These are phyloP conservation scores for Acrobasis consociella DNA, from an alignment of 2,888 invertebrate species.

Conservation along the genomic window DNA sequence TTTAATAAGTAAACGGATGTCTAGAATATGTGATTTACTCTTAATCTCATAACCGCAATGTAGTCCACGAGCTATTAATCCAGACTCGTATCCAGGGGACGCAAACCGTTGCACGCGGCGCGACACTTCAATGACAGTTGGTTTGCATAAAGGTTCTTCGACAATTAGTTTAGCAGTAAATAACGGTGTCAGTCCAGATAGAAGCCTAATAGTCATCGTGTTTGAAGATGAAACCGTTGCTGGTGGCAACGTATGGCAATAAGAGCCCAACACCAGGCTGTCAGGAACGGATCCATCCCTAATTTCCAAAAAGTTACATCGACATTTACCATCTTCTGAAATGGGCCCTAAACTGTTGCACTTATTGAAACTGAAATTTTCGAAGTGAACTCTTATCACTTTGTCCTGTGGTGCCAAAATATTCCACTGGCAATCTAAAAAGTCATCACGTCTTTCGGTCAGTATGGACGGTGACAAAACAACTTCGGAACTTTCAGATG, in stretches of 20 bases:
- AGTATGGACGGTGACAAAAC: not conserved
- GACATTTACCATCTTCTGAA: constrained; percentile 75
- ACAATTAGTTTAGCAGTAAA: constrained; percentile 70
- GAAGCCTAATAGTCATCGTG: not conserved
- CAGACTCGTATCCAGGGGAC: constrained; percentile 60
- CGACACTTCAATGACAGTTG: constrained; percentile 32
- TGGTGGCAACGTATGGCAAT: constrained; percentile 56
- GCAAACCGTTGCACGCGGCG: constrained; percentile 43
- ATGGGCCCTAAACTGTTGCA: constrained; percentile 63
- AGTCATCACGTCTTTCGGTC: constrained; percentile 77
- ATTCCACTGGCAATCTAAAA: constrained; percentile 90
- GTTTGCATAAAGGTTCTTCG: constrained; percentile 62
- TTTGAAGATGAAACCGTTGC: not conserved
- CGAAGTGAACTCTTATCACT: constrained; percentile 83
- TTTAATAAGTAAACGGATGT: not conserved
- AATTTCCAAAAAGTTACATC: constrained; percentile 88
- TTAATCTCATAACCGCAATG: constrained; percentile 61
- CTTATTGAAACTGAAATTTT: constrained; percentile 28
- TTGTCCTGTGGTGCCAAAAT: constrained; percentile 83
- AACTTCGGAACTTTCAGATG: constrained; percentile 38
- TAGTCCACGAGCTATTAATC: constrained; percentile 58
- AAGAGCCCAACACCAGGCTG: constrained; percentile 86
- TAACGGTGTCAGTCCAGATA: not conserved
- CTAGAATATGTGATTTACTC: not conserved
- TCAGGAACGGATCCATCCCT: constrained; percentile 87